Evolutionary conservation across 2,797 vertebrate species (phyloP).

Genomic region (Luscinia megarhynchos): DNA sequence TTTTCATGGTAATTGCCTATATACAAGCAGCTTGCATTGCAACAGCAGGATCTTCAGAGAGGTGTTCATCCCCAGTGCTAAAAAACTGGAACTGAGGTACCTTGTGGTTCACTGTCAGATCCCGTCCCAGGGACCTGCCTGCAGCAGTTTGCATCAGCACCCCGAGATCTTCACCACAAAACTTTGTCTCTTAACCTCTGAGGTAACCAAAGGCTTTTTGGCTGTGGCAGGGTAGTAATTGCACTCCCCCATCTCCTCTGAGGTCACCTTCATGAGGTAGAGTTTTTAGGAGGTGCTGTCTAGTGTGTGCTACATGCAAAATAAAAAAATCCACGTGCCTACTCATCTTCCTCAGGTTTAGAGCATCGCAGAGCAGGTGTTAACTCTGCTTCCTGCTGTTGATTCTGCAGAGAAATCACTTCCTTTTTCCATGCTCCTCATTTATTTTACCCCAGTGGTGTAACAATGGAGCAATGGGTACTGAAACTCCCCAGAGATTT

Average conservation of each 20-base stretch:
- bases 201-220: neutral
- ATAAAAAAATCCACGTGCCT: neutral
- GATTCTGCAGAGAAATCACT: neutral
- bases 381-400: neutral
- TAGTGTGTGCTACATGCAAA: neutral
- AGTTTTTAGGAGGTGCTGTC: neutral
- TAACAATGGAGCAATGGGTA: neutral
- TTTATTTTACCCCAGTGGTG: neutral
- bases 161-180: neutral
- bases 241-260: neutral
- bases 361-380: rapidly evolving
- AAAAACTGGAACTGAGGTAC: neutral
- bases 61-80: neutral
- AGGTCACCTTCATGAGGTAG: neutral
- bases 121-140: neutral
- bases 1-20: no score
- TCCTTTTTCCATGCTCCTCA: neutral
- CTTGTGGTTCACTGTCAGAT: neutral
- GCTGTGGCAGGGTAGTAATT: neutral
- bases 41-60: neutral
- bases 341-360: neutral
- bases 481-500: neutral
- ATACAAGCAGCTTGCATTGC: no score
- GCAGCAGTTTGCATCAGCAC: neutral
- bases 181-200: neutral